Evolutionary conservation across 2,888 invertebrate genomes (phyloP).

Genomic region (Balanococcus diminutus): DNA sequence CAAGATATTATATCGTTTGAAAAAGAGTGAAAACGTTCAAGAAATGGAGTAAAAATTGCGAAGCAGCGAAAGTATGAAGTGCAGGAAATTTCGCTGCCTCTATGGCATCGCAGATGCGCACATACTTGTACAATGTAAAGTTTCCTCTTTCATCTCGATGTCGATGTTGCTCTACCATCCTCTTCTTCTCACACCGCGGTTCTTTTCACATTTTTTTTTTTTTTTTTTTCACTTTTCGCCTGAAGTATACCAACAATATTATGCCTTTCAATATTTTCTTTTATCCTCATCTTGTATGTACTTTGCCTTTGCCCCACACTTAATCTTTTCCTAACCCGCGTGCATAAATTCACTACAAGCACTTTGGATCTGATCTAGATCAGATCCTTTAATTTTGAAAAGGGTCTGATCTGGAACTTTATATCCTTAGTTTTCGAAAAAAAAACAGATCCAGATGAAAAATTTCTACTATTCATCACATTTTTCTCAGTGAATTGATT

Average conservation of each 20-base stretch:
- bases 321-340: background rate
- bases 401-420: too few species aligned
- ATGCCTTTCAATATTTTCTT: background rate
- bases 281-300: background rate
- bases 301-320: background rate
- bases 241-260: too few species aligned
- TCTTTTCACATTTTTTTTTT: conserved; percentile 43
- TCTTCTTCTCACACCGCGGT: conserved; percentile 43
- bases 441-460: too few species aligned
- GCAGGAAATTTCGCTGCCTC: conserved; percentile 34
- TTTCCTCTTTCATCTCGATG: conserved; percentile 55
- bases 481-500: too few species aligned
- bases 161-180: conserved; percentile 50
- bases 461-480: too few species aligned
- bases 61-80: conserved; percentile 22
- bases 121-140: background rate
- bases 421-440: too few species aligned
- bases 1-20: conserved; percentile 53
- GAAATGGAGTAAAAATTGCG: conserved; percentile 34
- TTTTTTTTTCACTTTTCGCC: background rate
- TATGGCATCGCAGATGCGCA: background rate
- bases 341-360: too few species aligned
- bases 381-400: too few species aligned
- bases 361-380: too few species aligned
- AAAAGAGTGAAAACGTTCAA: conserved; percentile 43